These are phyloP conservation scores for Calliopum simillimum DNA, from an alignment of 2,888 invertebrate species.

Conservation along the genomic window DNA sequence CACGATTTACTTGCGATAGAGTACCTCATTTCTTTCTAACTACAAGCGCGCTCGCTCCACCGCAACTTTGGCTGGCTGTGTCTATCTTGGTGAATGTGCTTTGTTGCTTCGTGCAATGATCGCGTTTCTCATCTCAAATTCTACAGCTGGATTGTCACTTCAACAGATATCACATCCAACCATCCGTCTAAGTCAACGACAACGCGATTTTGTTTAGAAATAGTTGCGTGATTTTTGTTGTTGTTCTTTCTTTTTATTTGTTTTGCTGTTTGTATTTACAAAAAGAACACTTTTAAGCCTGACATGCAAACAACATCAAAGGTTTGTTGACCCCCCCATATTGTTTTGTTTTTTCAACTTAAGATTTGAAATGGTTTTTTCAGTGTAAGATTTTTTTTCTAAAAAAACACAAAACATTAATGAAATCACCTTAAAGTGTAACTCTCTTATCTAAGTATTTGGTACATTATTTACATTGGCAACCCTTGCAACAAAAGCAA, in stretches of 20 bases:
- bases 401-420: no score
- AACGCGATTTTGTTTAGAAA: no score
- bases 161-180: no score
- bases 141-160: not conserved
- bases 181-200: no score
- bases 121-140: conserved; percentile 11
- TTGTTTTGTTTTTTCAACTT: not conserved
- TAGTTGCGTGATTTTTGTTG: not conserved
- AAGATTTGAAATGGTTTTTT: not conserved
- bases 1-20: not conserved
- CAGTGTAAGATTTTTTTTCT: not conserved
- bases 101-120: conserved; percentile 9
- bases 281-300: not conserved
- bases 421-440: no score
- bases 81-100: not conserved
- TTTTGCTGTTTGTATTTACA: not conserved
- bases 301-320: conserved; percentile 20
- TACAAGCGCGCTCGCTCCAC: not conserved
- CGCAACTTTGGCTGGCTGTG: not conserved
- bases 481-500: conserved; percentile 19
- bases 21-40: not conserved
- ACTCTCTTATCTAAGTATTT: not conserved
- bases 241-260: not conserved
- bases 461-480: not conserved
- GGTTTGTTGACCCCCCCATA: conserved; percentile 14